These are phyloP conservation scores for Bubalus kerabau DNA, from an alignment of 2,113 vertebrate species.

Conservation along the genomic window DNA sequence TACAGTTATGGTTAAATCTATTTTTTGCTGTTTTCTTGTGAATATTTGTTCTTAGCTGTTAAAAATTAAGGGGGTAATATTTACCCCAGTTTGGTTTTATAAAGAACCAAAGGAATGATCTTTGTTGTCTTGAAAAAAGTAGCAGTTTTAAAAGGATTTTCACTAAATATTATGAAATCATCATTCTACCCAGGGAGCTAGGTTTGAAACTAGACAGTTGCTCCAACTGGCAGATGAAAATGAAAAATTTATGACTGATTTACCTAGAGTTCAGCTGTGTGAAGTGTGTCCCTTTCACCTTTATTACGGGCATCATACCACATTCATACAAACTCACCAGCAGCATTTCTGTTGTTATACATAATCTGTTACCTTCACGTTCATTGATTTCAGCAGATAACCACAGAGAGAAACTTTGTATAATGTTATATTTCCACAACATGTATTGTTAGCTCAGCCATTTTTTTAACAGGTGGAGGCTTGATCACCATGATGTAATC, in stretches of 20 bases:
- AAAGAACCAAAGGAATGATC: constrained; percentile 57
- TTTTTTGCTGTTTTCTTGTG: constrained; percentile 2
- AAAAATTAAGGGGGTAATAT: constrained; percentile 60
- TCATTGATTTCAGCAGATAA: constrained; percentile 41
- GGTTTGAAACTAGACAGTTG: constrained; percentile 46
- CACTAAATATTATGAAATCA: constrained; percentile 56
- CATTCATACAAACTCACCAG: constrained; percentile 16
- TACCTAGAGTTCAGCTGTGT: constrained; percentile 21
- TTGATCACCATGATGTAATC: constrained; percentile 48
- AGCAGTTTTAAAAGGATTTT: constrained; percentile 54
- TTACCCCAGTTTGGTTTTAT: constrained; percentile 56
- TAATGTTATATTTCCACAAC: constrained; percentile 42
- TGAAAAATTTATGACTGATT: neutral
- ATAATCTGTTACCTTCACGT: constrained; percentile 50
- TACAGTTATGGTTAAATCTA: neutral
- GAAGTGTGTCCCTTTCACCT: constrained; percentile 28
- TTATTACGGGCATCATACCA: neutral
- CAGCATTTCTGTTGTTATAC: constrained; percentile 28
- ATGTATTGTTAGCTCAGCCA: constrained; percentile 43
- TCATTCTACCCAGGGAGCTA: constrained; percentile 30
- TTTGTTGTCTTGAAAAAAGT: constrained; percentile 64
- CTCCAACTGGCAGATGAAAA: constrained; percentile 37
- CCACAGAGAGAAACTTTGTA: constrained; percentile 19
- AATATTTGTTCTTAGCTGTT: constrained; percentile 53
- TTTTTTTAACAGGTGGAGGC: neutral